Conservation (phyloP, 2,888 invertebrate genomes). For the Pecten maximus region DNA sequence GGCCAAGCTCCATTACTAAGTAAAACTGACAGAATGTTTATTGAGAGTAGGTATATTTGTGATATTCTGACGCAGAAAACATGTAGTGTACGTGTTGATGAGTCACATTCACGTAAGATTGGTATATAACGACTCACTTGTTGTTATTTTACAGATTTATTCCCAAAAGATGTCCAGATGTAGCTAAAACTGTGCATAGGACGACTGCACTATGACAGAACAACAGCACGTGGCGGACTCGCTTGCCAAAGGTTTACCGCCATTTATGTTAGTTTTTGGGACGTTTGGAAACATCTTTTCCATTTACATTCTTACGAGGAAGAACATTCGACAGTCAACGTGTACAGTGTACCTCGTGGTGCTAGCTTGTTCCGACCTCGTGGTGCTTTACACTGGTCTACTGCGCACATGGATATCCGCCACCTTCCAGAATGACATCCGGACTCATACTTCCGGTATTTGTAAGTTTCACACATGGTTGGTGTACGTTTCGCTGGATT, state of each 20-base stretch:
- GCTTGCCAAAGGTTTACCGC: constrained; percentile 67
- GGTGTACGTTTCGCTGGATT: constrained; percentile 72
- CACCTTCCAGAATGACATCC: constrained; percentile 62
- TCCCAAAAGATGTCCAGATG: no score
- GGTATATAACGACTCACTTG: not conserved
- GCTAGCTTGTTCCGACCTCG: constrained; percentile 69
- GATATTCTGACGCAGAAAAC: not conserved
- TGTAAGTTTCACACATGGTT: constrained; percentile 73
- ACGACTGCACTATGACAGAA: not conserved
- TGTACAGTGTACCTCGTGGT: constrained; percentile 71
- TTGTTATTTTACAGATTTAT: not conserved
- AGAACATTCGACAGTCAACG: constrained; percentile 65
- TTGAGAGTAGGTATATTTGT: no score
- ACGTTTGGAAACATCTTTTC: constrained; percentile 73
- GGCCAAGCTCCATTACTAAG: not conserved
- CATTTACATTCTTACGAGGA: constrained; percentile 66
- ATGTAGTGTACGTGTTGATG: not conserved
- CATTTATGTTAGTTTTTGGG: constrained; percentile 71
- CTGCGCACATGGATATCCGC: constrained; percentile 67
- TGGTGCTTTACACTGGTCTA: constrained; percentile 73
- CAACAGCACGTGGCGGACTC: constrained; percentile 55
- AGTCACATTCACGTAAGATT: not conserved
- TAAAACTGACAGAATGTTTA: no score
- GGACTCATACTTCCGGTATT: constrained; percentile 56
- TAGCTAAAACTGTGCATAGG: not conserved